These are phyloP conservation scores for Stenchaetothrips biformis DNA, from an alignment of 2,888 invertebrate genomes.

Conservation along the genomic window DNA sequence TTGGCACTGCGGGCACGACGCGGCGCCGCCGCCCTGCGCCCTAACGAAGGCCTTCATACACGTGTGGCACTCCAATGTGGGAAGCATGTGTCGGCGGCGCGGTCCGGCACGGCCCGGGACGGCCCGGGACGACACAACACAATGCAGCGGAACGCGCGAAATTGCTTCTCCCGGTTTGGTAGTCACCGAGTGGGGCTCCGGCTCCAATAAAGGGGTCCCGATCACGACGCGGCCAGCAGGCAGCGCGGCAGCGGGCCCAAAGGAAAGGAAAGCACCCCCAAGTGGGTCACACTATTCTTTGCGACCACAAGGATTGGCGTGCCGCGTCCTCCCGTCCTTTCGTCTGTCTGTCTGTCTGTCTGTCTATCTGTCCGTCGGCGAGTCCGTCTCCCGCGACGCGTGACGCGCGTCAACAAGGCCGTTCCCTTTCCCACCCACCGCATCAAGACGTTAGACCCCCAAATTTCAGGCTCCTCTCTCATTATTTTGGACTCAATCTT, in stretches of 20 bases:
- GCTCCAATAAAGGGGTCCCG: background rate
- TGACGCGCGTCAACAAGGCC: background rate
- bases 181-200: background rate
- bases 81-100: background rate
- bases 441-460: too few species aligned
- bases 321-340: too few species aligned
- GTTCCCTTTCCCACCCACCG: background rate
- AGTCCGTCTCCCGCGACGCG: background rate
- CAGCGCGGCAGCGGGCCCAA: too few species aligned
- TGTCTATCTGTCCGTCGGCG: too few species aligned
- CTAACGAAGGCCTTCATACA: too few species aligned
- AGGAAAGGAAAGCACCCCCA: background rate
- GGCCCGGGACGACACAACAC: background rate
- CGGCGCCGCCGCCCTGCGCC: background rate
- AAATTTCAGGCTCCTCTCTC: too few species aligned
- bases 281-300: background rate
- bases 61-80: background rate
- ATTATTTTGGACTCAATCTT: background rate
- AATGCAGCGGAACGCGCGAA: constrained; percentile 1
- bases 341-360: too few species aligned
- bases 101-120: background rate
- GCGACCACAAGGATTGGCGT: background rate
- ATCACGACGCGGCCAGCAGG: background rate
- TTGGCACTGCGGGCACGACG: background rate
- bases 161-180: constrained; percentile 1